Evolutionary conservation across 35 echinoderm and acorn worm species (phyloP).

Genomic region (Eucidaris tribuloides): DNA sequence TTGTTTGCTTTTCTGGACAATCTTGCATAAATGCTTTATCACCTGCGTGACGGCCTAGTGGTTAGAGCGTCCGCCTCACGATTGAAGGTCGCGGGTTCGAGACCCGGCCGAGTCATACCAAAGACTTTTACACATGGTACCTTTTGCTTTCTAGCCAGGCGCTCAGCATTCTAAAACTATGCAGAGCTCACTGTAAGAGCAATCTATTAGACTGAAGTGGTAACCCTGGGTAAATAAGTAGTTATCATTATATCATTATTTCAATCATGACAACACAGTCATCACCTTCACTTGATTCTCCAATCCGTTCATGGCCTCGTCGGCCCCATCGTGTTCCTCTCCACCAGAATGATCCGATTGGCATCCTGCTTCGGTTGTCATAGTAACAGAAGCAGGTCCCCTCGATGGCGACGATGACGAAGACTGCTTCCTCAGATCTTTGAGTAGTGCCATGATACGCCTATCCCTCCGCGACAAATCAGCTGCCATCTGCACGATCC

Average conservation of each 20-base stretch:
- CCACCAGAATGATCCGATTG: not conserved
- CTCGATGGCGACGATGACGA: not conserved
- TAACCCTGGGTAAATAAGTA: too few species aligned
- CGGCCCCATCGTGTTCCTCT: not conserved
- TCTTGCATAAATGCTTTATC: too few species aligned
- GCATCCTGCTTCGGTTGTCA: not conserved
- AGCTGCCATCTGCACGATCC: not conserved
- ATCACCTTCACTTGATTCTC: not conserved
- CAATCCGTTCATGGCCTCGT: not conserved
- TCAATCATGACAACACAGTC: too few species aligned
- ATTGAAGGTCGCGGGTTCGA: too few species aligned
- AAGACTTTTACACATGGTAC: not conserved
- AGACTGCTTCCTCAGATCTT: not conserved
- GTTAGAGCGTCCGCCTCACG: too few species aligned
- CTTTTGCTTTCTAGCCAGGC: not conserved
- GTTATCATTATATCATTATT: too few species aligned
- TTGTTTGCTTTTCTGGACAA: too few species aligned
- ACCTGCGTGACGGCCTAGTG: too few species aligned
- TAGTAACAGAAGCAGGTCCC: not conserved
- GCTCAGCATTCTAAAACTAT: not conserved
- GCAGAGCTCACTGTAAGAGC: not conserved
- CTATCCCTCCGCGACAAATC: conserved; percentile 4
- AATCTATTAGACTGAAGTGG: not conserved
- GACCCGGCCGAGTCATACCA: not conserved
- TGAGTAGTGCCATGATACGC: conserved; percentile 13